A percentile compares a stretch with the other conserved stretches of the same genome.
Evolutionary conservation across 2,888 invertebrate genomes (phyloP).

Genomic region (Drosophila infuscata): DNA sequence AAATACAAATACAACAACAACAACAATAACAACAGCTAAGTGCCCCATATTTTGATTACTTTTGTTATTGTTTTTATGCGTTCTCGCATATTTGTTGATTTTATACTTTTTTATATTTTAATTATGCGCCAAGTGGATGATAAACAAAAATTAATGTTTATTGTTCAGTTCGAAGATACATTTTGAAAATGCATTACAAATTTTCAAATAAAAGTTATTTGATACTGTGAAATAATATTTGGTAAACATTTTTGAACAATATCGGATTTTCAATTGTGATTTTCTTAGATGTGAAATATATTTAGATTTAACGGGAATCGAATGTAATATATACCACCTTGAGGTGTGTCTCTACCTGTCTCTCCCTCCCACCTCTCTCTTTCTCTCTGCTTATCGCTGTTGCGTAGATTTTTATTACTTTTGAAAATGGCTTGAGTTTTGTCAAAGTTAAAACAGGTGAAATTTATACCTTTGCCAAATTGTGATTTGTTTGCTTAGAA

Average conservation of each 20-base stretch:
- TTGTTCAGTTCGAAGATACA: conserved; percentile 14
- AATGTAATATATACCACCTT: not conserved
- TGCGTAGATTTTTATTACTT: not conserved
- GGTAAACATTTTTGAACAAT: not conserved
- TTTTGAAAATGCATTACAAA: conserved; percentile 1
- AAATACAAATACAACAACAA: conserved; percentile 18
- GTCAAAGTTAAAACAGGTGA: not conserved
- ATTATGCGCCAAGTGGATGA: conserved; percentile 62
- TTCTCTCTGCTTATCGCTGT: not conserved
- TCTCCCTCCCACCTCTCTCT: not conserved
- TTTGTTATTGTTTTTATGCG: conserved; percentile 74
- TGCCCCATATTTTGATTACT: conserved; percentile 72
- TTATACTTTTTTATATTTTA: conserved; percentile 58
- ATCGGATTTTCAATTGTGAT: not conserved
- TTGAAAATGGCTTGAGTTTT: not conserved
- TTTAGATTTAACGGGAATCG: not conserved
- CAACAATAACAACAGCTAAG: conserved; percentile 32
- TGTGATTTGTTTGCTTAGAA: not conserved
- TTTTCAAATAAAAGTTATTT: not conserved
- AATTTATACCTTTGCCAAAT: not conserved
- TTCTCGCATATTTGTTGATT: conserved; percentile 60
- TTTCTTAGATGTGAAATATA: not conserved
- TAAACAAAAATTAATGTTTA: conserved; percentile 52
- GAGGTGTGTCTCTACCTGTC: not conserved
- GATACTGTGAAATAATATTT: not conserved